Percentiles rank a stretch among this genome's conserved stretches.
Evolutionary conservation across 2,797 vertebrate genomes (phyloP).

Genomic region (Serranus cabrilla): DNA sequence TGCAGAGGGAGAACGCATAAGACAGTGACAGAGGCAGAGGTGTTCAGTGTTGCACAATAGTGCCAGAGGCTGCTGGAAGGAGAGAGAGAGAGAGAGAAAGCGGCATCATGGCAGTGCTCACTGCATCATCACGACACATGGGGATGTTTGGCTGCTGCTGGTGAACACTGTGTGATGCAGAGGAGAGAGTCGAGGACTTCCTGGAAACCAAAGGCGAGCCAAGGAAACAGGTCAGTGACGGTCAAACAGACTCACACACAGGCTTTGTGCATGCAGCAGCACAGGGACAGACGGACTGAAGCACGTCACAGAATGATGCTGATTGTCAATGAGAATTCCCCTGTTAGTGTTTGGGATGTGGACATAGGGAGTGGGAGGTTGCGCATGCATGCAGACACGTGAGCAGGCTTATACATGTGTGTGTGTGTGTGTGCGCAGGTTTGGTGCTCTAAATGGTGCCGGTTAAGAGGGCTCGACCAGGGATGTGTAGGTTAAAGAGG

Average conservation of each 20-base stretch:
- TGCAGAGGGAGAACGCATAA: conserved; percentile 55
- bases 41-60: conserved; percentile 66
- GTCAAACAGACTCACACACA: conserved; percentile 16
- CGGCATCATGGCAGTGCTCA: conserved; percentile 79
- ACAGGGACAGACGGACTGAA: background rate
- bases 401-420: conserved; percentile 17
- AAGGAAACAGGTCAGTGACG: conserved; percentile 78
- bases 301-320: conserved; percentile 30
- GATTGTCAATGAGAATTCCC: conserved; percentile 66
- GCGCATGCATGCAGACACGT: conserved; percentile 57
- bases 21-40: conserved; percentile 62
- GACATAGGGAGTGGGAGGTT: conserved; percentile 59
- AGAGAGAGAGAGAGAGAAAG: conserved; percentile 44
- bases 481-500: conserved; percentile 36
- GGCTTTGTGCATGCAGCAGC: background rate
- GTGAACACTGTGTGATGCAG: conserved; percentile 73
- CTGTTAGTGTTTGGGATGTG: conserved; percentile 36
- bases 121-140: conserved; percentile 82
- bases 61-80: conserved; percentile 52
- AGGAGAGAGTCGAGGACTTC: conserved; percentile 73
- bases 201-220: conserved; percentile 68
- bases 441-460: conserved; percentile 14
- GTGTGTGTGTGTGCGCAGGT: background rate
- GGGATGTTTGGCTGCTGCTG: conserved; percentile 75
- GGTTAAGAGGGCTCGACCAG: conserved; percentile 15